phyloP scores from a whole-genome alignment of 2,113 vertebrate genomes.

The Melanerpes aurifrons region DNA sequence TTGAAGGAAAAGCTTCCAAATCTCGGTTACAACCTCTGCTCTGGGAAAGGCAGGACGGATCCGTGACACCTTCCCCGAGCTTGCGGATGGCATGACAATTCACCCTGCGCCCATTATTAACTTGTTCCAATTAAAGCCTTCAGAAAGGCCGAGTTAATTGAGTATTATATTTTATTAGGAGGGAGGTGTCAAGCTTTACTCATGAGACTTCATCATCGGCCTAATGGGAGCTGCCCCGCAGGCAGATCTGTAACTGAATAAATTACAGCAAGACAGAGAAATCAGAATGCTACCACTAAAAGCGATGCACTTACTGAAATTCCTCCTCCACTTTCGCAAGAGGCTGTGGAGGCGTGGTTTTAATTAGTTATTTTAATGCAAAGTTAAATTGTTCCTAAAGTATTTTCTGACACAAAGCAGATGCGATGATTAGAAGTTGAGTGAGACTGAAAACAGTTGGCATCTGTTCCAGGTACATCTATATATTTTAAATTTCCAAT shows the following conservation, averaged over 20 bases:
- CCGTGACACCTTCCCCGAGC: conserved; percentile 40
- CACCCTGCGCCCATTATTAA: conserved; percentile 69
- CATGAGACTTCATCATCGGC: conserved; percentile 68
- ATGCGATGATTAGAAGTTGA: conserved; percentile 65
- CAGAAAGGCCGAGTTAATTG: conserved; percentile 69
- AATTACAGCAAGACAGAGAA: conserved; percentile 58
- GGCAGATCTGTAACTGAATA: conserved; percentile 43
- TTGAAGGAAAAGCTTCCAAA: conserved; percentile 68
- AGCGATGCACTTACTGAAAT: conserved; percentile 52
- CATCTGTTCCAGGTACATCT: conserved; percentile 55
- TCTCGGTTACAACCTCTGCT: conserved; percentile 10
- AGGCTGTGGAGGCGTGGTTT: conserved; percentile 59
- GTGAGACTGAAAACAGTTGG: conserved; percentile 61
- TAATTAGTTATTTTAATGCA: conserved; percentile 72
- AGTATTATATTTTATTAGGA: conserved; percentile 71
- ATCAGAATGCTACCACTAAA: conserved; percentile 55
- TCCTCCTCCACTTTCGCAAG: conserved; percentile 56
- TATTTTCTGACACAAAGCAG: conserved; percentile 73
- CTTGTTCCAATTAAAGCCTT: conserved; percentile 69
- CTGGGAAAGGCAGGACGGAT: conserved; percentile 34
- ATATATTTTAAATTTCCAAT: conserved; percentile 63
- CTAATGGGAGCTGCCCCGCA: conserved; percentile 56
- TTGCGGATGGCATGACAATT: conserved; percentile 46
- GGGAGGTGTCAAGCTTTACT: conserved; percentile 71
- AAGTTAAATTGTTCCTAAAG: conserved; percentile 65